Evolutionary conservation across 1,140 invertebrate species (phyloP), one percentile per base, ranked within the genome.

Genomic region (Drosophila guanche): DNA sequence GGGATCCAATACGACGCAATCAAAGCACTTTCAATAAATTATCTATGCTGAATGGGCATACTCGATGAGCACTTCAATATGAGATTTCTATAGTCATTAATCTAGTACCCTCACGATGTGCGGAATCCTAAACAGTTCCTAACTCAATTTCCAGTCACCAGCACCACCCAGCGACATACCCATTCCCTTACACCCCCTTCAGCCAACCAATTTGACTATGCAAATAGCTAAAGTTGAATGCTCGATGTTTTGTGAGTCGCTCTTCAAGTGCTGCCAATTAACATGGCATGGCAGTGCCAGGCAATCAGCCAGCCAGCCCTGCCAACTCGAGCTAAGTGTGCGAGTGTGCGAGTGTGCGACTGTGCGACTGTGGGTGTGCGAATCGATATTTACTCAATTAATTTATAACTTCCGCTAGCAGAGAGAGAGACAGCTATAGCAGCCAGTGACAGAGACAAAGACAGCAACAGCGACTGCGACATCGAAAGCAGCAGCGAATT

Each of bases 341-440:
- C 27, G 27, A 29, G 33, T 10, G 33, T 37, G 33, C 45, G 12
- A 45, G 37, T 63, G 22, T 51, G 61, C 29, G 20, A n/a, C n/a
- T n/a, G n/a, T n/a, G n/a, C n/a, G n/a, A n/a, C n/a, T 52, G 23
- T 68, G 41, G 55, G 65, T 68, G 40, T 55, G 81, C 65, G 70
- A 86, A 86, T 86, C 83, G 83, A 86, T 86, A 86, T 86, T 86
- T 88, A 86, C 83, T 86, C 83, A 86, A 86, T 86, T 86, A 86
- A 86, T 86, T 86, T 86, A 86, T 86, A 88, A 86, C 81, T 88
- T 86, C 83, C 81, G 81, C 83, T 53, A 68, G 55, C 62, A 65
- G 56, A 70, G 52, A 61, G 75, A 59, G 75, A 59, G 66, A 51
- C 65, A 37, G 33, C 47, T 5, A 37, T 4, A 37, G 33, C 33